Base-by-base conservation (phyloP, 2,113 vertebrate genomes). In the Mionectes macconnelli region DNA sequence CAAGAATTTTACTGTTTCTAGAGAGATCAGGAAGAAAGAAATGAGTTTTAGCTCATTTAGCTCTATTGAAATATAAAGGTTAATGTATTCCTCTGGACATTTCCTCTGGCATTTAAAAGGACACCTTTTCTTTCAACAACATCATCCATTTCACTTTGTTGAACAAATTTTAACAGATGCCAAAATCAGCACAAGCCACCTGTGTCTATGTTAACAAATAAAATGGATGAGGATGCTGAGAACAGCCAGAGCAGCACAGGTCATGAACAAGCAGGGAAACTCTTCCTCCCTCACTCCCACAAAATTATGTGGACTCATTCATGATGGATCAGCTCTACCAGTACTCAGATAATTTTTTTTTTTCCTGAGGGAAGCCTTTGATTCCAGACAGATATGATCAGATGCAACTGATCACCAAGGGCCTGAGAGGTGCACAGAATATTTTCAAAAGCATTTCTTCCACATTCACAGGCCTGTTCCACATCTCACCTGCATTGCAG, bases 141-240 rank as follows among this genome's bases (percentile, higher is more conserved):
- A 73, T 27, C 22, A 64, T 59, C 73, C 49, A 64, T 64, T 84
- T 94, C 27, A 72, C 24, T 37, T 44, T 4, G 1, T 5, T 82
- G 69, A 89, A 56, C 33, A 55, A 64, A 93, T 90, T 39, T 67
- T 47, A 50, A 16, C 35, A 42, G 33, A 59, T 87, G n/a, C 79
- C 52, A 68, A 75, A 89, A 73, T 23, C 53, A 81, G 10, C 60
- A 22, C 5, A 39, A 45, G 10, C 35, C 52, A 14, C 12, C 57
- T 1, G 0, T 44, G 45, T 23, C 55, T 44, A 0, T 49, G 55
- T 6, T n/a, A 49, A 40, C 50, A 42, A 49, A 40, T 23, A 47
- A 80, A 77, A 42, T 4, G 35, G 30, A 12, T 52, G 63, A 40
- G 37, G 50, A 33, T 1, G 1, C 33, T 11, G 42, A 60, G 59